Percentiles rank a stretch among this genome's conserved stretches.
phyloP scores from a whole-genome alignment of 2,797 vertebrate species.

The Adelosebastes latens region DNA sequence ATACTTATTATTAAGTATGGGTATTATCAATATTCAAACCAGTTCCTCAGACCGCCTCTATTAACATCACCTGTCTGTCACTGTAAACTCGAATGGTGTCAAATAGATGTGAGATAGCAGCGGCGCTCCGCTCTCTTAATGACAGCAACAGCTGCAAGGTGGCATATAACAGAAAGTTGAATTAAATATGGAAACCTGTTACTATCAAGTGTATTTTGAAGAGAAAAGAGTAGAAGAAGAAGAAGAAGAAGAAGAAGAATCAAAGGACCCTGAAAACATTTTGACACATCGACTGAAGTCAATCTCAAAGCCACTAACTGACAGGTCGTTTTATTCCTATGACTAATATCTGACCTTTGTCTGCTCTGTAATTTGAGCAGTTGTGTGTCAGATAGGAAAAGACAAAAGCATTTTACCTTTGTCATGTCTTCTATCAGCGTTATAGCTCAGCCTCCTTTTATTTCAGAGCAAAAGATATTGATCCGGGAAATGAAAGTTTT shows the following conservation, averaged over 20 bases:
- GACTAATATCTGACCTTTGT: neutral
- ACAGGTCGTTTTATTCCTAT: neutral
- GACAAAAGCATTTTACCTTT: constrained; percentile 18
- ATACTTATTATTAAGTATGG: neutral
- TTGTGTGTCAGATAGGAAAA: neutral
- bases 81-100: constrained; percentile 10
- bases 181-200: neutral
- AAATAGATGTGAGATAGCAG: neutral
- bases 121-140: neutral
- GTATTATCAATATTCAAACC: neutral
- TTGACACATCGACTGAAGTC: neutral
- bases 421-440: neutral
- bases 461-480: neutral
- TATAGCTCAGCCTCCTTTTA: neutral
- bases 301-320: neutral
- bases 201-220: neutral
- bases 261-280: neutral
- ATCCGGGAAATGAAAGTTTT: neutral
- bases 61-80: neutral
- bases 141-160: constrained; percentile 28
- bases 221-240: neutral
- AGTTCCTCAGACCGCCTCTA: neutral
- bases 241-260: neutral
- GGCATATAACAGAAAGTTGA: neutral
- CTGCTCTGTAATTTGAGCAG: neutral